These are phyloP conservation scores for Hyperoplus lanceolatus DNA, from an alignment of 2,797 vertebrate genomes.

Conservation along the genomic window DNA sequence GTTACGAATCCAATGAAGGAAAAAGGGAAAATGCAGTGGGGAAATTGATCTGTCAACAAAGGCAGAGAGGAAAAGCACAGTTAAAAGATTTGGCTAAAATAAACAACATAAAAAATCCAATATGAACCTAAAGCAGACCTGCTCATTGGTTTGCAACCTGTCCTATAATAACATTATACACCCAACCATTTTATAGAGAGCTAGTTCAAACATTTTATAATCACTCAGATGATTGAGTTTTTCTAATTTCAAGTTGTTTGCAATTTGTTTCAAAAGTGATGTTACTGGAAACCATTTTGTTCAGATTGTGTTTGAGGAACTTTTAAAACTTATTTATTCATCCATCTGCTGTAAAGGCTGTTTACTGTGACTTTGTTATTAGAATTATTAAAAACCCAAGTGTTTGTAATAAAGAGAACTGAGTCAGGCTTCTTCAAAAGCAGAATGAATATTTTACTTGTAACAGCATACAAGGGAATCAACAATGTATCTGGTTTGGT, in stretches of 20 bases:
- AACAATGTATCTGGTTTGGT: no score
- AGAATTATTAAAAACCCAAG: no score
- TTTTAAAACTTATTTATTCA: background rate
- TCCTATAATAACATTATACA: background rate
- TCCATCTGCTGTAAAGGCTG: background rate
- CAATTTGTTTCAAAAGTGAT: background rate
- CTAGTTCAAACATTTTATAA: background rate
- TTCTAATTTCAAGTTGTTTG: background rate
- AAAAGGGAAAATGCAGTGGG: background rate
- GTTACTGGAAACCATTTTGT: background rate
- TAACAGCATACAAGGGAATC: no score
- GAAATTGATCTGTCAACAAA: background rate
- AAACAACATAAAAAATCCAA: background rate
- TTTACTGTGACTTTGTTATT: constrained; percentile 32
- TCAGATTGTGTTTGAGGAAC: background rate
- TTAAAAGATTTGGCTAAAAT: no score
- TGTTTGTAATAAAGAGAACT: no score
- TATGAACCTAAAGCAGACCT: background rate
- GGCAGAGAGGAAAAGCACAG: background rate
- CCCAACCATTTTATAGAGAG: background rate
- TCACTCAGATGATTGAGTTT: background rate
- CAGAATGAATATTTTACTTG: no score
- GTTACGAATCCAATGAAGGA: background rate
- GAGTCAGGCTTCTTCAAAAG: no score
- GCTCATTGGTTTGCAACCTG: background rate